Evolutionary conservation across 2,113 vertebrate genomes (phyloP).

Genomic region (Microtus oregoni): DNA sequence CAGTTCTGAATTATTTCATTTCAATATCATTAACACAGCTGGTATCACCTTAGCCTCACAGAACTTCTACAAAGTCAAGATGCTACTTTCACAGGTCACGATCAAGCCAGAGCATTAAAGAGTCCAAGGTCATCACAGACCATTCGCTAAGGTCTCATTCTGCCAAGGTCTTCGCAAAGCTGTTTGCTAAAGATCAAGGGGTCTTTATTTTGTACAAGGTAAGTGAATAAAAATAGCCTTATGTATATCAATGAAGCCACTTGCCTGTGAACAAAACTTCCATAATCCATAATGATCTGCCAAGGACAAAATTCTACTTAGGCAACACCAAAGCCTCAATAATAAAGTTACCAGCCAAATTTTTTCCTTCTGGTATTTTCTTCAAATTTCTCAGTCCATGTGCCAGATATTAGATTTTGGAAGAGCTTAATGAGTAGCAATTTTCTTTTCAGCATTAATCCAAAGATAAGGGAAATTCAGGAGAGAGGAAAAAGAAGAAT

Average conservation of each 20-base stretch:
- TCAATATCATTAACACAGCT: neutral
- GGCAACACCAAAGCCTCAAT: neutral
- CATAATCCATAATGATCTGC: slow-evolving; percentile 61
- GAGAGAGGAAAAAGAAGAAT: neutral
- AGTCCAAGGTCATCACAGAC: neutral
- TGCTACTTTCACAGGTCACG: neutral
- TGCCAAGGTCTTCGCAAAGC: slow-evolving; percentile 36
- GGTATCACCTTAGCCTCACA: neutral
- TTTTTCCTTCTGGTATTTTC: neutral
- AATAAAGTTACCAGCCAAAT: neutral
- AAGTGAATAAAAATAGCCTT: slow-evolving; percentile 61
- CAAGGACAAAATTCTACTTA: slow-evolving; percentile 70
- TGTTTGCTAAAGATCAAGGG: slow-evolving; percentile 58
- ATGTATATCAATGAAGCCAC: slow-evolving; percentile 63
- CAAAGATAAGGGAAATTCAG: neutral
- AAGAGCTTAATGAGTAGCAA: neutral
- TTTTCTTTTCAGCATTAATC: neutral
- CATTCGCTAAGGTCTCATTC: neutral
- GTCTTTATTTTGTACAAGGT: slow-evolving; percentile 64
- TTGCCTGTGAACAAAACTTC: slow-evolving; percentile 65
- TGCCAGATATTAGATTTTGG: neutral
- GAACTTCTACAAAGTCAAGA: slow-evolving; percentile 3
- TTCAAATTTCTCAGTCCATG: neutral
- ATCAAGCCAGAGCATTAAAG: neutral
- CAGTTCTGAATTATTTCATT: neutral